Conservation (phyloP, 1,140 invertebrate genomes). For the Leptonema lineaticorne region DNA sequence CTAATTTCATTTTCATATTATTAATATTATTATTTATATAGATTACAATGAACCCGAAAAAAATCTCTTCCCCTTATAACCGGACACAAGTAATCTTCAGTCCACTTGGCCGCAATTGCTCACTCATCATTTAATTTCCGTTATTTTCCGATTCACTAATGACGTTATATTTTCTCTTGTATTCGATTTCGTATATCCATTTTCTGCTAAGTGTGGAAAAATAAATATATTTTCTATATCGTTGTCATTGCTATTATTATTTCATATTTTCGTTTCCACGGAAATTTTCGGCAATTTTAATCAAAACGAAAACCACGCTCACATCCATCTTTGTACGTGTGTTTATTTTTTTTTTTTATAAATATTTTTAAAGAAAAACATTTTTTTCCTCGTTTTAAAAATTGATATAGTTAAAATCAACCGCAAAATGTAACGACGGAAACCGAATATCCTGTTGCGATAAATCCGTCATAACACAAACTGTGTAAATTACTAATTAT, state of each 20-base stretch:
- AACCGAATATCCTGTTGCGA: conserved; percentile 10
- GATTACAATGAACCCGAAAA: neutral
- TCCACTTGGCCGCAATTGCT: neutral
- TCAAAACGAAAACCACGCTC: too few relatives aligned
- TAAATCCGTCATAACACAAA: neutral
- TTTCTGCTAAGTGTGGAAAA: too few relatives aligned
- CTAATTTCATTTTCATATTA: too few relatives aligned
- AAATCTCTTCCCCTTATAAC: neutral
- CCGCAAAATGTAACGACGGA: neutral
- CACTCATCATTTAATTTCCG: neutral
- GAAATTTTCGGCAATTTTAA: neutral
- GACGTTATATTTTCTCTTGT: neutral
- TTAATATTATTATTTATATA: too few relatives aligned
- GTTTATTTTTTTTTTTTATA: neutral
- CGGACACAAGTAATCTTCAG: too few relatives aligned
- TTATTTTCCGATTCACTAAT: neutral
- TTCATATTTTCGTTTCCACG: neutral
- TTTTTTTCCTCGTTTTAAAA: neutral
- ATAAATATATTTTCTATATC: too few relatives aligned
- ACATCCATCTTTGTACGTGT: too few relatives aligned
- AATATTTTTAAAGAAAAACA: neutral
- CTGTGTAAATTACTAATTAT: neutral
- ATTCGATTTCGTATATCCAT: too few relatives aligned
- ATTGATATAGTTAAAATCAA: neutral
- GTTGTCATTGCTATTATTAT: neutral